phyloP scores from a whole-genome alignment of 2,888 invertebrate species.

The Amphipyra tragopoginis region DNA sequence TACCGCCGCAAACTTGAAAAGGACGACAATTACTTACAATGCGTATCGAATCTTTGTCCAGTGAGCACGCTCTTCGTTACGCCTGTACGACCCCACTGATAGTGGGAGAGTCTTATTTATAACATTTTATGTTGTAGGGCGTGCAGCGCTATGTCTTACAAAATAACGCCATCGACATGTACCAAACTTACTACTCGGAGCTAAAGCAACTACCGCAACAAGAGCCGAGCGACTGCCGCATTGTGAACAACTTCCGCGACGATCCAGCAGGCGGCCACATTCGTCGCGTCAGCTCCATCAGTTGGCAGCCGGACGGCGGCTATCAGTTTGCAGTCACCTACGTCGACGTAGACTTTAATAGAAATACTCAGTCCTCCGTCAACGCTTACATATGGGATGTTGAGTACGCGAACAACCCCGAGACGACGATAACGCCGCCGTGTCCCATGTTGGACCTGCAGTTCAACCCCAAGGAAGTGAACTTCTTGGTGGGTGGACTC shows the following conservation, averaged over 20 bases:
- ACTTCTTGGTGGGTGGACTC: conserved; percentile 92
- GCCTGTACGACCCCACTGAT: no score
- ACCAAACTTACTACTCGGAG: conserved; percentile 95
- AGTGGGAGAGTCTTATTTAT: not conserved
- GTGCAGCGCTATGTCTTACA: conserved; percentile 95
- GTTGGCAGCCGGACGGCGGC: conserved; percentile 96
- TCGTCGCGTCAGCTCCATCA: conserved; percentile 93
- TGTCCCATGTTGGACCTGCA: conserved; percentile 94
- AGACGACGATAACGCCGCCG: conserved; percentile 91
- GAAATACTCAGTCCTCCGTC: conserved; percentile 72
- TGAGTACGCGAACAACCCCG: conserved; percentile 95
- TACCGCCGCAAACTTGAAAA: conserved; percentile 48
- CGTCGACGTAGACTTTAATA: conserved; percentile 94
- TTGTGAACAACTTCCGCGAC: conserved; percentile 96
- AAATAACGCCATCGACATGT: conserved; percentile 97
- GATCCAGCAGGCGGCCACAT: conserved; percentile 85
- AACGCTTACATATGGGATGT: conserved; percentile 95
- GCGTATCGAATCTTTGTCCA: conserved; percentile 88
- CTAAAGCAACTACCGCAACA: conserved; percentile 91
- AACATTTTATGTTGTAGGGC: conserved; percentile 21
- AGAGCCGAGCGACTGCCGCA: conserved; percentile 92
- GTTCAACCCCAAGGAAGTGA: conserved; percentile 95
- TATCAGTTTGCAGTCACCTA: conserved; percentile 95
- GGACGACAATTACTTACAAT: conserved; percentile 92
- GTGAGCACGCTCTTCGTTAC: conserved; percentile 54